Percentiles rank a stretch among this genome's conserved stretches.
phyloP scores from a whole-genome alignment of 2,888 invertebrate species.

The Pelosia muscerda region DNA sequence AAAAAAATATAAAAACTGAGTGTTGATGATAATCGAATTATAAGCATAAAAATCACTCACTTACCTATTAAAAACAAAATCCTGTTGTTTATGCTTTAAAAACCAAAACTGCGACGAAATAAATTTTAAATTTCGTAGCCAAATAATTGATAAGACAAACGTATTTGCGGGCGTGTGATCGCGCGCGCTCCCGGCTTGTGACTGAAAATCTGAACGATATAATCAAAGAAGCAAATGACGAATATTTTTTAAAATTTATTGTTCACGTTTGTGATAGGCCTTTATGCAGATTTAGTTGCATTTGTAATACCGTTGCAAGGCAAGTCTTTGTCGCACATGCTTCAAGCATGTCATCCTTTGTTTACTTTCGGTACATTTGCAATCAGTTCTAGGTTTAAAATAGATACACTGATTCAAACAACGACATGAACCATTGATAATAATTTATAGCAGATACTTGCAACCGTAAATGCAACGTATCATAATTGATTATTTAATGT shows the following conservation, averaged over 20 bases:
- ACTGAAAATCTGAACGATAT: constrained; percentile 75
- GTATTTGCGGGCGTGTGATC: constrained; percentile 58
- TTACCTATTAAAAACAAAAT: constrained; percentile 22
- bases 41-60: constrained; percentile 26
- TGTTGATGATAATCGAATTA: background rate
- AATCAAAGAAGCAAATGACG: constrained; percentile 66
- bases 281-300: constrained; percentile 8
- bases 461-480: background rate
- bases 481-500: too few relatives aligned
- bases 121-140: constrained; percentile 33
- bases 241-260: constrained; percentile 44
- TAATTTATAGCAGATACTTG: background rate
- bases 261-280: constrained; percentile 11
- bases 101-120: constrained; percentile 17
- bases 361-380: constrained; percentile 9
- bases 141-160: constrained; percentile 32
- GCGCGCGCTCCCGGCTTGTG: constrained; percentile 61
- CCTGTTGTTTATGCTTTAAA: background rate
- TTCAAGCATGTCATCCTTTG: background rate
- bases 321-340: constrained; percentile 4
- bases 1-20: constrained; percentile 2
- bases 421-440: constrained; percentile 3
- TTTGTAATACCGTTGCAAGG: background rate
- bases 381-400: constrained; percentile 16
- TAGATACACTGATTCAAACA: constrained; percentile 19